Percentiles rank a stretch among this genome's conserved stretches.
Evolutionary conservation across 2,113 vertebrate genomes (phyloP).

Genomic region (Planiliza haematocheilus): DNA sequence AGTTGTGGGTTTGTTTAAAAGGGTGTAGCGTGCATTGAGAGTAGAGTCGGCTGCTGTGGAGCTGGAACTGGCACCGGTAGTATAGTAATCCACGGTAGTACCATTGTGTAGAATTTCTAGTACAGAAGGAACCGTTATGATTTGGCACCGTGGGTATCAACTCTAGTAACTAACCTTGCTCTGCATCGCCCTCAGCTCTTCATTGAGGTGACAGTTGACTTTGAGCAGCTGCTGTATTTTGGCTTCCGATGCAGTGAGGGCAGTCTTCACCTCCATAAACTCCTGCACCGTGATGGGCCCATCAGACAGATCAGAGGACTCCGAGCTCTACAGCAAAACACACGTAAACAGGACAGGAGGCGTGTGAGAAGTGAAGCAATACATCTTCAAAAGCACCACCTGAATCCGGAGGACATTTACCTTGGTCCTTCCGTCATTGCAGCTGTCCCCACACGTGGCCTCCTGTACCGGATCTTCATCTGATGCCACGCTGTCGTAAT

Average conservation of each 20-base stretch:
- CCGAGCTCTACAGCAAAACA: constrained; percentile 88
- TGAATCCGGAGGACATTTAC: constrained; percentile 67
- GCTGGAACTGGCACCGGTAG: too few relatives aligned
- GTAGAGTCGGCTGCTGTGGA: too few relatives aligned
- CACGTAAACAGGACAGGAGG: neutral
- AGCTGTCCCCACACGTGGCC: constrained; percentile 84
- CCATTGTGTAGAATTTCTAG: too few relatives aligned
- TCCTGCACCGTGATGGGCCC: constrained; percentile 96
- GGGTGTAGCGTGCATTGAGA: too few relatives aligned
- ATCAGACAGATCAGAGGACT: constrained; percentile 94
- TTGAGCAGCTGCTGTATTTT: constrained; percentile 99
- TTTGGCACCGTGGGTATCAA: too few relatives aligned
- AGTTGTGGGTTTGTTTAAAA: too few relatives aligned
- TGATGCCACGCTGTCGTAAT: constrained; percentile 97
- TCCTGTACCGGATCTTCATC: constrained; percentile 94
- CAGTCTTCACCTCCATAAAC: constrained; percentile 96
- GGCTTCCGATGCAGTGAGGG: constrained; percentile 94
- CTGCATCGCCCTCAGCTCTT: constrained; percentile 96
- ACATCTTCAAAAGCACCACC: neutral
- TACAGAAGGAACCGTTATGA: too few relatives aligned
- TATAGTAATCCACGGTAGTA: too few relatives aligned
- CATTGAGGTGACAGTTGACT: constrained; percentile 96
- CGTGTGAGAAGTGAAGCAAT: neutral
- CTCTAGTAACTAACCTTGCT: constrained; percentile 90
- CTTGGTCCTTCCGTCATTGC: constrained; percentile 91